Percentiles rank a stretch among this genome's conserved stretches.
Evolutionary conservation across 1,140 invertebrate genomes (phyloP).

Genomic region (Drosophila malerkotliana): DNA sequence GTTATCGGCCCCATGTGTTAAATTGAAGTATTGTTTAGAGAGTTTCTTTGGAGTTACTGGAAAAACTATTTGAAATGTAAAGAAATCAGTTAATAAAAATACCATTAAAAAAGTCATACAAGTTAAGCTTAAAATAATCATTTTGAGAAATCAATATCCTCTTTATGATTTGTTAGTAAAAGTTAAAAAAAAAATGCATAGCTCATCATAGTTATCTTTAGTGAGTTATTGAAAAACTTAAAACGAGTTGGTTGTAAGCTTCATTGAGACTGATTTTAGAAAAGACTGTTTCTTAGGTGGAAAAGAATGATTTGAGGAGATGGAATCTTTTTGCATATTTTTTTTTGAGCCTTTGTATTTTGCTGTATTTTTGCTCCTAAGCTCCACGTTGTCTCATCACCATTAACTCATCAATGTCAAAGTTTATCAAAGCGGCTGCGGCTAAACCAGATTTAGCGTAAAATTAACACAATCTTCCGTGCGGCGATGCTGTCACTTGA

Average conservation of each 20-base stretch:
- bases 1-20: conserved; percentile 46
- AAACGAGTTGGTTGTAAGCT: too few species aligned
- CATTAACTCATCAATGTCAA: conserved; percentile 81
- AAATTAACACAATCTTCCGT: conserved; percentile 79
- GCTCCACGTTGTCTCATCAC: conserved; percentile 57
- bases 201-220: too few species aligned
- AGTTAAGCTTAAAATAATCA: too few species aligned
- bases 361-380: conserved; percentile 2
- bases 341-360: conserved; percentile 22
- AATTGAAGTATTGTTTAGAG: conserved; percentile 52
- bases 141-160: conserved; percentile 14
- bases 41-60: not conserved
- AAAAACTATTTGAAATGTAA: not conserved
- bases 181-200: too few species aligned
- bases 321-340: conserved; percentile 39
- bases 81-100: not conserved
- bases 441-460: conserved; percentile 78
- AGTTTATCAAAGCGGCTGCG: conserved; percentile 72
- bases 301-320: too few species aligned
- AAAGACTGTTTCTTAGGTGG: too few species aligned
- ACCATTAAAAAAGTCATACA: too few species aligned
- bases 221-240: too few species aligned
- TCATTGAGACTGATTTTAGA: too few species aligned
- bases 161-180: too few species aligned
- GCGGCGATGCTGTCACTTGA: conserved; percentile 27